Evolutionary conservation across 2,888 invertebrate genomes (phyloP).

Genomic region (Hypselothyrea guttata): DNA sequence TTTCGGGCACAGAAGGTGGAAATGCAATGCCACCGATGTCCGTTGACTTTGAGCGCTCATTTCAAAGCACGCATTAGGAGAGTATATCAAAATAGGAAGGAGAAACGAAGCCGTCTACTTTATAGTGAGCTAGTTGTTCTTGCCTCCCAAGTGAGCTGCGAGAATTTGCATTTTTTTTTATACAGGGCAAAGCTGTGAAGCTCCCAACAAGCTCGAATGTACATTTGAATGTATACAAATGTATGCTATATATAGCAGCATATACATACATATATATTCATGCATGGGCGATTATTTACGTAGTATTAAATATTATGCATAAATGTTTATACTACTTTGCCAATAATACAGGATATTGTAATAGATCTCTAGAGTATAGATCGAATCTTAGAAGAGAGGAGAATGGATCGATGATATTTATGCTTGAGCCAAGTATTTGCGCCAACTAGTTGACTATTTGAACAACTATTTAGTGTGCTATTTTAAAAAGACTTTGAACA

Average conservation of each 20-base stretch:
- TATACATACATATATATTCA: slow-evolving; percentile 14
- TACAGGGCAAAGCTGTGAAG: slow-evolving; percentile 23
- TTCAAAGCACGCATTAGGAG: slow-evolving; percentile 53
- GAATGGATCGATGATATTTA: slow-evolving; percentile 7
- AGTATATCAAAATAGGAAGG: slow-evolving; percentile 33
- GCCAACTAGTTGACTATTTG: slow-evolving; percentile 26
- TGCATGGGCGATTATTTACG: slow-evolving; percentile 29
- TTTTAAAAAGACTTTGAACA: slow-evolving; percentile 64
- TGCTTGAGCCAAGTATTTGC: slow-evolving; percentile 30
- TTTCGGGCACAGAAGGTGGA: slow-evolving; percentile 77
- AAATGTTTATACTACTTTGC: slow-evolving; percentile 30
- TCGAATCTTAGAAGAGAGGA: no score
- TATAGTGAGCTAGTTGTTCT: slow-evolving; percentile 14
- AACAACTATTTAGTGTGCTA: slow-evolving; percentile 63
- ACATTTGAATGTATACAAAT: slow-evolving; percentile 35
- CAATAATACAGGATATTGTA: slow-evolving; percentile 14
- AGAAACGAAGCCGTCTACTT: slow-evolving; percentile 42
- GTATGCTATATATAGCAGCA: slow-evolving; percentile 19
- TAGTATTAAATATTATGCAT: slow-evolving; percentile 32
- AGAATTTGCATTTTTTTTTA: slow-evolving; percentile 42
- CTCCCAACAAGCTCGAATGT: slow-evolving; percentile 9
- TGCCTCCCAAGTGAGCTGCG: slow-evolving; percentile 5
- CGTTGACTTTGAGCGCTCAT: slow-evolving; percentile 78
- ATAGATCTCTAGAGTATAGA: background rate
- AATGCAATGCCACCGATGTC: slow-evolving; percentile 64